Conservation (phyloP, 2,888 invertebrate species). For the Leptothorax acervorum region DNA sequence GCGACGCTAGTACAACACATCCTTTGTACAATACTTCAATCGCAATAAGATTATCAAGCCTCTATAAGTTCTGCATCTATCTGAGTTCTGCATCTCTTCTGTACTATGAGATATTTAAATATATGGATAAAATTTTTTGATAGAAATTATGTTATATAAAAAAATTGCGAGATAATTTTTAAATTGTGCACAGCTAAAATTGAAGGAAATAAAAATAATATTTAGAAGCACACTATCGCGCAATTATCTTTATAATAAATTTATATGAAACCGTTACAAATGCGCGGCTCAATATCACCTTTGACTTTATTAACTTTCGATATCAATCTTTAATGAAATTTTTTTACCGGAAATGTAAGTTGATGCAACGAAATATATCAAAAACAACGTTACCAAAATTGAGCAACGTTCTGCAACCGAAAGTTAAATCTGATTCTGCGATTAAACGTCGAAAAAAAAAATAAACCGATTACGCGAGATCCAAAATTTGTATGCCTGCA, state of each 20-base stretch:
- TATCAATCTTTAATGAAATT: not conserved
- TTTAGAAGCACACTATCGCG: not conserved
- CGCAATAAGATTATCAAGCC: slow-evolving; percentile 26
- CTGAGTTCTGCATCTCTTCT: not conserved
- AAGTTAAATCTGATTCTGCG: slow-evolving; percentile 39
- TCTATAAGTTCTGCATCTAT: not conserved
- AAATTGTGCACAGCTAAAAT: not conserved
- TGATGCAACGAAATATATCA: not conserved
- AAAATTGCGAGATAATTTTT: not conserved
- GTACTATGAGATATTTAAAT: not conserved
- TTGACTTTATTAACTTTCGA: not conserved
- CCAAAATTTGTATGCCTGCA: slow-evolving; percentile 34
- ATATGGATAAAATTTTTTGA: not conserved
- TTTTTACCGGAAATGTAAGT: not conserved
- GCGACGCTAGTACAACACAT: slow-evolving; percentile 22
- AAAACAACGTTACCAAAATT: slow-evolving; percentile 7
- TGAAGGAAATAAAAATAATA: not conserved
- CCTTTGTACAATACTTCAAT: slow-evolving; percentile 33
- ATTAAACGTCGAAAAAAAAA: slow-evolving; percentile 28
- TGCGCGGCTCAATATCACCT: too few species aligned
- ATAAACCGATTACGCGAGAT: slow-evolving; percentile 51
- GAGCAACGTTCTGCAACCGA: slow-evolving; percentile 2
- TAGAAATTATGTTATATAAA: not conserved
- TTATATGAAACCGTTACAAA: not conserved
- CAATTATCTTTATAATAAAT: not conserved